Conservation (phyloP, 2,888 invertebrate species). For the Junonia oenone region DNA sequence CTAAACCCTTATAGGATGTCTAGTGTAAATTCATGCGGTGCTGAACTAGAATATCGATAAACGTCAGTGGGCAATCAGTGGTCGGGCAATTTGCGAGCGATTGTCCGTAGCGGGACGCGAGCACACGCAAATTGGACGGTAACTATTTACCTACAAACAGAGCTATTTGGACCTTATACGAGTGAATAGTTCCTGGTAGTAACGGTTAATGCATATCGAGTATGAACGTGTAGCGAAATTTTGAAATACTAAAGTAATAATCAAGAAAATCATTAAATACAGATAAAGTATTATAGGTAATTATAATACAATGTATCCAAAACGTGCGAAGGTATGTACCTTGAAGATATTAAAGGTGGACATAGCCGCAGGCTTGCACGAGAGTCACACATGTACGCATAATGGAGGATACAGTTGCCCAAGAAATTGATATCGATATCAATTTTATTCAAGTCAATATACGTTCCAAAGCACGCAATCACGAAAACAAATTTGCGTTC, state of each 20-base stretch:
- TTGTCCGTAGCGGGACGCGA: conserved; percentile 69
- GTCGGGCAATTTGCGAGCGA: conserved; percentile 69
- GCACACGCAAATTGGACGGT: conserved; percentile 63
- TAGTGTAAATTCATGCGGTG: conserved; percentile 25
- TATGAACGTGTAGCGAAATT: not conserved
- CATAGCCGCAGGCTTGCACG: conserved; percentile 47
- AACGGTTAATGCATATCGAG: conserved; percentile 1
- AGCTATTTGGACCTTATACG: conserved; percentile 46
- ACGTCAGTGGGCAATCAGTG: conserved; percentile 68
- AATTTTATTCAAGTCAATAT: conserved; percentile 71
- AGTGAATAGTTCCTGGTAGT: conserved; percentile 29
- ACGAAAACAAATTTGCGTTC: conserved; percentile 78
- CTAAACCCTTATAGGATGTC: conserved; percentile 21
- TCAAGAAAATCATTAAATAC: not conserved
- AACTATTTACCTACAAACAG: conserved; percentile 52
- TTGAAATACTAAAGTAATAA: not conserved
- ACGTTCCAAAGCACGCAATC: conserved; percentile 68
- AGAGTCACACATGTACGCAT: conserved; percentile 53
- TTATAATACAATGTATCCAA: conserved; percentile 20
- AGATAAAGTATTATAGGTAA: not conserved
- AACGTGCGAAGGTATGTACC: conserved; percentile 3
- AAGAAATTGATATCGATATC: conserved; percentile 71
- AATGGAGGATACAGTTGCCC: conserved; percentile 67
- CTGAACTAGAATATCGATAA: conserved; percentile 67
- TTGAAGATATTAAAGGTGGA: conserved; percentile 15